Evolutionary conservation across 23 tunicate genomes (phyloP).

Genomic region (Ciona savignyi): DNA sequence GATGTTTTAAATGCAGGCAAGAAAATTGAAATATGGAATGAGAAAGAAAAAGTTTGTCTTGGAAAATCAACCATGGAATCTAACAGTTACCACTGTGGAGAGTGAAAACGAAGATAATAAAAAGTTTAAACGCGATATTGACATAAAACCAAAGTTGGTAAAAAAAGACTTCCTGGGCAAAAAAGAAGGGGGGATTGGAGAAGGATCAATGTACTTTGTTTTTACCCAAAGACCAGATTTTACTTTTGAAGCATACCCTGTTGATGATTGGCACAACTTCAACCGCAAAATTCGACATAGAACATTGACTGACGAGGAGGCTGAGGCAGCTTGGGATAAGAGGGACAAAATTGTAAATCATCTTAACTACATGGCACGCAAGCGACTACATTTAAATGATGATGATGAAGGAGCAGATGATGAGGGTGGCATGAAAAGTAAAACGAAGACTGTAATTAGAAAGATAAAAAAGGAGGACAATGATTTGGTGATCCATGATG

Average conservation of each 20-base stretch:
- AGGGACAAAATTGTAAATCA: conserved; percentile 87
- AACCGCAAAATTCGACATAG: conserved; percentile 68
- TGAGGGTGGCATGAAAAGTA: conserved; percentile 1
- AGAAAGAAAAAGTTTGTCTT: conserved; percentile 37
- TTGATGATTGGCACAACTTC: conserved; percentile 83
- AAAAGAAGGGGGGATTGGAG: conserved; percentile 94
- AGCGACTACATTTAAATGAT: conserved; percentile 56
- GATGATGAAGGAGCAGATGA: conserved; percentile 64
- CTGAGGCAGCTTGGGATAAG: conserved; percentile 92
- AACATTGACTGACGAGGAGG: conserved; percentile 90
- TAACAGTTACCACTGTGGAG: conserved; percentile 41
- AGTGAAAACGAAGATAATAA: too few species aligned
- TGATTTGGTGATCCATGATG: conserved; percentile 64
- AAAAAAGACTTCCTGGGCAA: conserved; percentile 67
- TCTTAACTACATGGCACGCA: conserved; percentile 82
- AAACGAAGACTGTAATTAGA: conserved; percentile 1
- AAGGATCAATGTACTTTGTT: conserved; percentile 89
- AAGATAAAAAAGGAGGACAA: conserved; percentile 8
- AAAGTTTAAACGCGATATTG: conserved; percentile 17
- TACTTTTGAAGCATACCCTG: conserved; percentile 85
- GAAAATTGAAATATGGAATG: conserved; percentile 63
- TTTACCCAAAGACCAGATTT: conserved; percentile 76
- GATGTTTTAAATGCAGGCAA: conserved; percentile 61
- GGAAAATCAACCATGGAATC: conserved; percentile 76
- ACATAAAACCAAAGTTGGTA: conserved; percentile 50